Evolutionary conservation across 1,140 invertebrate genomes (phyloP).

Genomic region (Lepidurus arcticus): DNA sequence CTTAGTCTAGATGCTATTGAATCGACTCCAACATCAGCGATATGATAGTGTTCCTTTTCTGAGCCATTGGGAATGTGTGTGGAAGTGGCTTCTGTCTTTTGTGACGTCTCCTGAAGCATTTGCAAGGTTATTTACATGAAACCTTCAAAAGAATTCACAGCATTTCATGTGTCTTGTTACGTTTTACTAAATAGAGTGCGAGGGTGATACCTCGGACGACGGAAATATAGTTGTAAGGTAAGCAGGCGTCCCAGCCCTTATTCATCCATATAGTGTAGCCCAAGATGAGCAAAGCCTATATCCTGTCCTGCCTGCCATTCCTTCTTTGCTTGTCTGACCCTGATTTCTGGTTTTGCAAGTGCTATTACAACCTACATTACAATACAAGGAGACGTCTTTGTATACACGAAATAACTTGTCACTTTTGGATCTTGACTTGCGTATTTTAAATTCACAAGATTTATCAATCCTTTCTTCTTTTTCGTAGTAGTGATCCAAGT

Average conservation of each 20-base stretch:
- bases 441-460: neutral
- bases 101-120: constrained; percentile 10
- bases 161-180: neutral
- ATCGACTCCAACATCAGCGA: neutral
- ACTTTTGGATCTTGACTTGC: neutral
- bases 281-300: constrained; percentile 6
- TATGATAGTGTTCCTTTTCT: constrained; percentile 4
- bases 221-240: neutral
- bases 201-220: constrained; percentile 16
- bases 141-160: neutral
- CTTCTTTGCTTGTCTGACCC: neutral
- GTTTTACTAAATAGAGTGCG: neutral
- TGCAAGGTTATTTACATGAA: constrained; percentile 11
- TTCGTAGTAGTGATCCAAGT: neutral
- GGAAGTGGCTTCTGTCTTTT: constrained; percentile 18
- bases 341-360: neutral
- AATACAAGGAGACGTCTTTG: neutral
- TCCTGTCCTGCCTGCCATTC: neutral
- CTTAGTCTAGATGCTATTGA: neutral
- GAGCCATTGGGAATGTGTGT: constrained; percentile 17
- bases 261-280: neutral
- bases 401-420: neutral
- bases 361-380: neutral
- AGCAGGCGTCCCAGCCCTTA: constrained; percentile 12
- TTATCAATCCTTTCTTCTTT: constrained; percentile 13